These are phyloP conservation scores for Phenganax subtilis DNA, from an alignment of 92 coral and sea anemone genomes.

Conservation along the genomic window DNA sequence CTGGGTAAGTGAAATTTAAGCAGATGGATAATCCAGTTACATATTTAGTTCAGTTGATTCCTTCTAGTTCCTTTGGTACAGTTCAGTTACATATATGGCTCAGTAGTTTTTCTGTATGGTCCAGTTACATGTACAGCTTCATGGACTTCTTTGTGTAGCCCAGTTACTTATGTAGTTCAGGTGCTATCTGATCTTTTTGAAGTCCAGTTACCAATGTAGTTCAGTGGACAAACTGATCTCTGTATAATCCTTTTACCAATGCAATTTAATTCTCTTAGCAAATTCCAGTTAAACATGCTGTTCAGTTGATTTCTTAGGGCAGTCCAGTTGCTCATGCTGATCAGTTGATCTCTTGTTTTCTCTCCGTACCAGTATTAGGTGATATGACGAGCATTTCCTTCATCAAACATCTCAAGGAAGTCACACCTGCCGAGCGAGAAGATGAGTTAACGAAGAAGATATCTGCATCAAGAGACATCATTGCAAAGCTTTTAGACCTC, in stretches of 20 bases:
- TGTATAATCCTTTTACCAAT: not conserved
- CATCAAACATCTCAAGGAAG: constrained; percentile 30
- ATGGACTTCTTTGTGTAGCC: not conserved
- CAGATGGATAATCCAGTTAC: too few species aligned
- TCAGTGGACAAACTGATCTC: not conserved
- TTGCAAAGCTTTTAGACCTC: constrained; percentile 24
- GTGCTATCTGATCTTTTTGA: not conserved
- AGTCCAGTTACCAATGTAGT: not conserved
- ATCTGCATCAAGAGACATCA: constrained; percentile 21
- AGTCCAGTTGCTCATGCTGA: not conserved
- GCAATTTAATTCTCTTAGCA: not conserved
- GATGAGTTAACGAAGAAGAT: constrained; percentile 5
- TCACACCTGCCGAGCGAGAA: constrained; percentile 20
- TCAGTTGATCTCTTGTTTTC: not conserved
- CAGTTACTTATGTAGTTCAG: not conserved
- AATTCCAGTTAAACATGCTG: not conserved
- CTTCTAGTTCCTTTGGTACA: not conserved
- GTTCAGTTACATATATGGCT: not conserved
- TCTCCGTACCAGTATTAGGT: not conserved
- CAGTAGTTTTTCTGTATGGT: not conserved
- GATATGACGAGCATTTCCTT: constrained; percentile 37
- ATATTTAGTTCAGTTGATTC: too few species aligned
- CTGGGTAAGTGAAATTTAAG: constrained; percentile 40
- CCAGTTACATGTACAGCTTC: not conserved
- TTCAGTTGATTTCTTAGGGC: not conserved